Evolutionary conservation across 2,113 vertebrate species (phyloP).

Genomic region (Vulpes lagopus): DNA sequence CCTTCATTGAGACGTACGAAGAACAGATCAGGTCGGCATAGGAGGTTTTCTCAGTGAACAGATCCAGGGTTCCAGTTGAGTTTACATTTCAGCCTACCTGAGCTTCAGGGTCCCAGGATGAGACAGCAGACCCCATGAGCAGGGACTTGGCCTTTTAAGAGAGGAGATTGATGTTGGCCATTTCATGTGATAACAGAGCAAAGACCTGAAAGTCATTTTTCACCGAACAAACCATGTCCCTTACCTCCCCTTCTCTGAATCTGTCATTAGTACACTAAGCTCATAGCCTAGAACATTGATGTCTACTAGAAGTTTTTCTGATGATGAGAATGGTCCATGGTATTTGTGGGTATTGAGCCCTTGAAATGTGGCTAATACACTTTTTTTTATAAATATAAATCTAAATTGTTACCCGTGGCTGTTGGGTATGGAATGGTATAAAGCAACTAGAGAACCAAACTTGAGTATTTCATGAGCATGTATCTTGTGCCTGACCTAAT

Average conservation of each 20-base stretch:
- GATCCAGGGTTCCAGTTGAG: background rate
- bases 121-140: background rate
- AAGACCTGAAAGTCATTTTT: background rate
- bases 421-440: background rate
- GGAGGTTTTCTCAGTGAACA: background rate
- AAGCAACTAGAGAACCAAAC: background rate
- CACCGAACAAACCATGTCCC: background rate
- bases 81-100: background rate
- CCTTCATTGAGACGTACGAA: background rate
- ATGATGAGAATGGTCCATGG: background rate
- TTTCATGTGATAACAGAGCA: background rate
- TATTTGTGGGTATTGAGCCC: background rate
- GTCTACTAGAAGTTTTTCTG: background rate
- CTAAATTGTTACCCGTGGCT: background rate
- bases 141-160: background rate
- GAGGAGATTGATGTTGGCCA: accelerated
- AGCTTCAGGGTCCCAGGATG: background rate
- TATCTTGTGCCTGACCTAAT: background rate
- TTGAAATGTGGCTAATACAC: background rate
- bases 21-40: too few species aligned
- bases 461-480: background rate
- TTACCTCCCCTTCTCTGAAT: background rate
- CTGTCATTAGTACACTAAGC: background rate
- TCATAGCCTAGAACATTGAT: background rate
- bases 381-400: constrained; percentile 3